A percentile compares a stretch with the other conserved stretches of the same genome.
phyloP scores from a whole-genome alignment of 2,888 invertebrate species.

The Microdon myrmicae region DNA sequence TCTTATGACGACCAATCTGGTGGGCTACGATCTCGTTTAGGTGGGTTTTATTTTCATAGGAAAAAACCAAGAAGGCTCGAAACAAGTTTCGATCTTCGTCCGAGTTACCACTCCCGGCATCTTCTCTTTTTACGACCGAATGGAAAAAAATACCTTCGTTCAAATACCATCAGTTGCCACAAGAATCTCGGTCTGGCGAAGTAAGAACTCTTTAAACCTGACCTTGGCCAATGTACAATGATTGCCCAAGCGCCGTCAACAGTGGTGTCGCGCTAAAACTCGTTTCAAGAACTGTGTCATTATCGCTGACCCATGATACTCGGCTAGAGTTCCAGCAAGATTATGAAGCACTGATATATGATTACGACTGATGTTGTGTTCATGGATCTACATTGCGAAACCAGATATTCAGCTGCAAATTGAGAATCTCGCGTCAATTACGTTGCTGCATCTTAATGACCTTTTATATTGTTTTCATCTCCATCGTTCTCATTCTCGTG shows the following conservation, averaged over 20 bases:
- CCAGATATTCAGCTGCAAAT: slow-evolving; percentile 4
- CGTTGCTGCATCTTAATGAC: slow-evolving; percentile 12
- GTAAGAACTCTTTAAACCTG: slow-evolving; percentile 41
- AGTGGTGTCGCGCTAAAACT: too few species aligned
- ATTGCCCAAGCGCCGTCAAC: too few species aligned
- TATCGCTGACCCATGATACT: slow-evolving; percentile 34
- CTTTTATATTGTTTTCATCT: slow-evolving; percentile 5
- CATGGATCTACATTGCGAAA: slow-evolving; percentile 22
- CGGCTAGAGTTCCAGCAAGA: not conserved
- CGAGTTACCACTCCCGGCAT: too few species aligned
- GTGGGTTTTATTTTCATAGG: too few species aligned
- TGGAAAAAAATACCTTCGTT: too few species aligned
- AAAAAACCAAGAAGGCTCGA: too few species aligned
- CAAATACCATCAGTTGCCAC: too few species aligned
- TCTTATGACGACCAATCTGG: too few species aligned
- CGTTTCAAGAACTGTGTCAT: slow-evolving; percentile 37
- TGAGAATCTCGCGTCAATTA: slow-evolving; percentile 12
- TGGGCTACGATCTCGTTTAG: too few species aligned
- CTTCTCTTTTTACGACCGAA: too few species aligned
- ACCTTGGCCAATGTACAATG: slow-evolving; percentile 34
- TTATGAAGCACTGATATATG: not conserved
- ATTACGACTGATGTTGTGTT: not conserved
- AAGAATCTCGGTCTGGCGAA: slow-evolving; percentile 22
- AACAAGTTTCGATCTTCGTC: too few species aligned
- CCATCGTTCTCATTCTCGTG: not conserved